phyloP scores from a whole-genome alignment of 2,888 invertebrate genomes.

The Campoletis raptor region DNA sequence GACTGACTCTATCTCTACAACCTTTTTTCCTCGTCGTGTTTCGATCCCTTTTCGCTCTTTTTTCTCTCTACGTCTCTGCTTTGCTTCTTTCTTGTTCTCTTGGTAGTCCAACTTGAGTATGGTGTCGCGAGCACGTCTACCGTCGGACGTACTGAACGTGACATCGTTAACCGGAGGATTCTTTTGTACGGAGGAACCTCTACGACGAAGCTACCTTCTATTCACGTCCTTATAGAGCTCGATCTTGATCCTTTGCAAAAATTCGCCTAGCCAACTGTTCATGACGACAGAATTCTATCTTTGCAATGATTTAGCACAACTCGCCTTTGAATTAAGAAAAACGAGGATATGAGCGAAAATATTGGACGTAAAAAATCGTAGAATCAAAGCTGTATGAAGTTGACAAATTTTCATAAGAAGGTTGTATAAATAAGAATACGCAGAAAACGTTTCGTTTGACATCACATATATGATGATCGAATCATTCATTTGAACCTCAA shows the following conservation, averaged over 20 bases:
- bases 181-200: constrained; percentile 68
- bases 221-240: neutral
- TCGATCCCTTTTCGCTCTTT: constrained; percentile 64
- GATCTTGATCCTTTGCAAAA: constrained; percentile 29
- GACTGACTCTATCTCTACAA: constrained; percentile 46
- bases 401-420: neutral
- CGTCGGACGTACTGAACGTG: constrained; percentile 80
- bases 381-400: no score
- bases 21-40: constrained; percentile 45
- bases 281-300: constrained; percentile 38
- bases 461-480: no score
- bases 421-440: neutral
- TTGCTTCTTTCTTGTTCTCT: constrained; percentile 53
- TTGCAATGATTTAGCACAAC: constrained; percentile 22
- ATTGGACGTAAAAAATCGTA: neutral
- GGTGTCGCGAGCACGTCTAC: constrained; percentile 80
- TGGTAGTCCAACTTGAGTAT: constrained; percentile 72
- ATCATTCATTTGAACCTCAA: no score
- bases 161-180: constrained; percentile 77
- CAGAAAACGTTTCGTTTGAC: neutral
- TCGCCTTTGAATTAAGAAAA: neutral
- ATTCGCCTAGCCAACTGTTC: constrained; percentile 44
- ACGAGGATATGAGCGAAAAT: neutral
- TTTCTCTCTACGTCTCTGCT: constrained; percentile 29
- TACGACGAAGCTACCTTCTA: constrained; percentile 50